Evolutionary conservation across 2,113 vertebrate species (phyloP), one percentile per base, ranked within the genome.

Genomic region (Dipodomys ordii): DNA sequence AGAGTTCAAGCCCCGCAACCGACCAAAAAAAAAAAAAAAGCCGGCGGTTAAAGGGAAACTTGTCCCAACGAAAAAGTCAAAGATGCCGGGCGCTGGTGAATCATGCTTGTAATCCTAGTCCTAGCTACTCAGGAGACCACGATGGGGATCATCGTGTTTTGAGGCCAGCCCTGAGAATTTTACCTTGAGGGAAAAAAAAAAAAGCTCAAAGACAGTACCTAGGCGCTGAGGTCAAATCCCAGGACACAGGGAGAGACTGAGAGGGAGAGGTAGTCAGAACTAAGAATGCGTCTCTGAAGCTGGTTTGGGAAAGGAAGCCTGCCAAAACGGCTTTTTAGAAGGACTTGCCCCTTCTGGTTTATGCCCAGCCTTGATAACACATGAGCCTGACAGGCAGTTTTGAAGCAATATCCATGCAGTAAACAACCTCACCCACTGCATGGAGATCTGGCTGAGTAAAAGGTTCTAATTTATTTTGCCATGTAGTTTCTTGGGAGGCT

Each of bases 391-490:
- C 19, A 19, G 25, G 35, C 30, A 28, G 9, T 20, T 79, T 53
- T 71, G 57, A 94, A 89, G 65, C 82, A 77, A 53, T 25, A 44
- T 9, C 1, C 2, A 44, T 65, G 65, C 46, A 73, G 3, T 72
- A 81, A 81, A 80, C 35, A 62, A 6, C 67, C 28, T 9, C 62
- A 64, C 46, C 62, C 44, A 62, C 18, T 49, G 69, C 0, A 39
- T 32, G 0, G 30, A 60, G 9, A 6, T 81, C 88, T 18, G 80
- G 49, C 44, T 83, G 35, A 65, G 80, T 67, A 44, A 62, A 39
- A 49, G 71, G 78, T 95, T 82, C 19, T 77, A 10, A 13, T 62
- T 93, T 62, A 44, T 91, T 94, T 94, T 76, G 65, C 23, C 62
- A 79, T 83, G 62, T 83, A 73, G 28, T 4, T 69, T 35, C 15